phyloP scores from a whole-genome alignment of 2,888 invertebrate species.

The Drosophila eohydei region DNA sequence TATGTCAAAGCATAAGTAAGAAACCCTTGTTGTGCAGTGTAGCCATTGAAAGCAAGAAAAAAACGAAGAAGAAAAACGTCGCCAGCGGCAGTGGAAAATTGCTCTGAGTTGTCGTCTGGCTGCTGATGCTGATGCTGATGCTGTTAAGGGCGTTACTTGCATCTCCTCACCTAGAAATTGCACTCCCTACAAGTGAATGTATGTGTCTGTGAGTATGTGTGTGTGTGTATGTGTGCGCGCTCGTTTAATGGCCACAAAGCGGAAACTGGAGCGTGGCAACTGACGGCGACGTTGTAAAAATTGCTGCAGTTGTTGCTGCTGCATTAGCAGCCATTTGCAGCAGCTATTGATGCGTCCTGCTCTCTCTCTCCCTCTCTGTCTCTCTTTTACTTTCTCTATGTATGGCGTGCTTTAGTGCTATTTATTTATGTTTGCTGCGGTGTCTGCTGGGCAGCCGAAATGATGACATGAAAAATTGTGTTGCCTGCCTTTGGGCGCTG shows the following conservation, averaged over 20 bases:
- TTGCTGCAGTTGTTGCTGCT: constrained; percentile 66
- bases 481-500: constrained; percentile 63
- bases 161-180: constrained; percentile 37
- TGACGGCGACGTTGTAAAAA: constrained; percentile 50
- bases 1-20: constrained; percentile 13
- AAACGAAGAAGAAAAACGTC: constrained; percentile 5
- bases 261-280: constrained; percentile 76
- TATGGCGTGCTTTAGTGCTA: constrained; percentile 60
- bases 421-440: constrained; percentile 71
- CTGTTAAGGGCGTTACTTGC: constrained; percentile 52
- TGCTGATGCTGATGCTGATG: constrained; percentile 19
- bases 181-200: constrained; percentile 14
- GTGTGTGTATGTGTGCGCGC: constrained; percentile 35
- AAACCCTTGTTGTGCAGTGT: constrained; percentile 29
- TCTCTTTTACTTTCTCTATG: constrained; percentile 23
- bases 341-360: constrained; percentile 61
- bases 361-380: constrained; percentile 1
- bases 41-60: constrained; percentile 25
- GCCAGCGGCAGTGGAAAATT: constrained; percentile 40
- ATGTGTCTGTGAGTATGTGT: constrained; percentile 13
- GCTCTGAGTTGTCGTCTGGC: constrained; percentile 44
- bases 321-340: constrained; percentile 78
- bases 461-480: constrained; percentile 77
- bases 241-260: constrained; percentile 76
- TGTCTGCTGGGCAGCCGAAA: constrained; percentile 60